phyloP scores from a whole-genome alignment of 2,113 vertebrate genomes.

The Lipophrys pholis region DNA sequence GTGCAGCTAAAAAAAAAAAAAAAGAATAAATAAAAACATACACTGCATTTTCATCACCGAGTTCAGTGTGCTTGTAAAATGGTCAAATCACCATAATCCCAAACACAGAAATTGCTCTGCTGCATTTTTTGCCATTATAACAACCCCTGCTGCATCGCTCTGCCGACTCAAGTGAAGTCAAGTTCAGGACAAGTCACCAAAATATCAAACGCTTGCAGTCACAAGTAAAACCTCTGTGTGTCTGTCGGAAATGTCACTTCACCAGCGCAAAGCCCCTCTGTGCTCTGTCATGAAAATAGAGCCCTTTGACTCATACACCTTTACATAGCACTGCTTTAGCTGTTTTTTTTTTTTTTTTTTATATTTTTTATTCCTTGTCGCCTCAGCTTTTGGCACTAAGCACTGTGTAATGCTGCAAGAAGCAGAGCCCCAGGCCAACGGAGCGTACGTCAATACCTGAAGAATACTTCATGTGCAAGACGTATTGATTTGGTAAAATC shows the following conservation, averaged over 20 bases:
- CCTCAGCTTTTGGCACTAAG: conserved; percentile 37
- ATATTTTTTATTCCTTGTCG: background rate
- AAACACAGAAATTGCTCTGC: conserved; percentile 15
- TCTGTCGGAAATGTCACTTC: conserved; percentile 47
- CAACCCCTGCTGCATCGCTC: conserved; percentile 6
- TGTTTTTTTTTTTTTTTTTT: background rate
- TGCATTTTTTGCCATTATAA: conserved; percentile 9
- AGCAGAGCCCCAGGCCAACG: conserved; percentile 32
- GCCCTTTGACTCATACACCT: conserved; percentile 12
- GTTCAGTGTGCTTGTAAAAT: background rate
- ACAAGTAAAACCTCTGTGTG: conserved; percentile 8
- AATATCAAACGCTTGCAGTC: conserved; percentile 46
- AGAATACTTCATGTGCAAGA: conserved; percentile 62
- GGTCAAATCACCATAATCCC: conserved; percentile 40
- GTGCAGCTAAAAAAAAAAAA: background rate
- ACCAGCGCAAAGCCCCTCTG: conserved; percentile 11
- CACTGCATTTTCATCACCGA: background rate
- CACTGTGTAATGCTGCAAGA: conserved; percentile 11
- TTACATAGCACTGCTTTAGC: conserved; percentile 1
- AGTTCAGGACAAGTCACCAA: conserved; percentile 42
- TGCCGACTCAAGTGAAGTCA: conserved; percentile 30
- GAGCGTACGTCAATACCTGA: conserved; percentile 49
- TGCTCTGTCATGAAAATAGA: conserved; percentile 42
- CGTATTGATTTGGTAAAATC: conserved; percentile 65
- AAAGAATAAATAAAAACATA: background rate